These are phyloP conservation scores for Podarcis muralis DNA, from an alignment of 2,113 vertebrate genomes.

Conservation along the genomic window DNA sequence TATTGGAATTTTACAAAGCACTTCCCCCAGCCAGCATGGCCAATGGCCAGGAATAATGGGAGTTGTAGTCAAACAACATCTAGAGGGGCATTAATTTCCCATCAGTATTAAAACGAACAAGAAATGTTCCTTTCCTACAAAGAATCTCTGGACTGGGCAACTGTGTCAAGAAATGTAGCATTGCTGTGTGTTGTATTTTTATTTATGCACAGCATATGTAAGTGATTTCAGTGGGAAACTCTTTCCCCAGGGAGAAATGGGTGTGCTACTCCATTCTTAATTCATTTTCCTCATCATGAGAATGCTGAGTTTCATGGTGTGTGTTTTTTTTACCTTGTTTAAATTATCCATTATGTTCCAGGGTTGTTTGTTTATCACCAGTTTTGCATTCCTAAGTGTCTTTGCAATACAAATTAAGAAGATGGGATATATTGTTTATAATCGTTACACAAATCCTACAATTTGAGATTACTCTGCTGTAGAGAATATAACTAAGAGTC, in stretches of 20 bases:
- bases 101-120: too few relatives aligned
- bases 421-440: conserved; percentile 11
- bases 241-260: not conserved
- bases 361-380: conserved; percentile 15
- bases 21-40: too few relatives aligned
- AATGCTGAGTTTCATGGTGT: conserved; percentile 6
- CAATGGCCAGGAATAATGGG: too few relatives aligned
- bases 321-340: not conserved
- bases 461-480: conserved; percentile 13
- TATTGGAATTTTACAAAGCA: too few relatives aligned
- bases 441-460: conserved; percentile 10
- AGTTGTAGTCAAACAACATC: too few relatives aligned
- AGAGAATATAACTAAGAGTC: conserved; percentile 5
- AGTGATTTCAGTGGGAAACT: not conserved
- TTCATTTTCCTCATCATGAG: not conserved
- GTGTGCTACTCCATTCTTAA: not conserved
- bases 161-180: not conserved
- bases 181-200: not conserved
- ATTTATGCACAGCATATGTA: not conserved
- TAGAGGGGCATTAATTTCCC: too few relatives aligned
- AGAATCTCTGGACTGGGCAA: not conserved
- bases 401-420: conserved; percentile 13
- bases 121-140: too few relatives aligned
- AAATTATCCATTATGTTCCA: conserved; percentile 9
- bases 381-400: conserved; percentile 12